Conservation (phyloP, 2,113 vertebrate species). For the Dipodomys merriami region DNA sequence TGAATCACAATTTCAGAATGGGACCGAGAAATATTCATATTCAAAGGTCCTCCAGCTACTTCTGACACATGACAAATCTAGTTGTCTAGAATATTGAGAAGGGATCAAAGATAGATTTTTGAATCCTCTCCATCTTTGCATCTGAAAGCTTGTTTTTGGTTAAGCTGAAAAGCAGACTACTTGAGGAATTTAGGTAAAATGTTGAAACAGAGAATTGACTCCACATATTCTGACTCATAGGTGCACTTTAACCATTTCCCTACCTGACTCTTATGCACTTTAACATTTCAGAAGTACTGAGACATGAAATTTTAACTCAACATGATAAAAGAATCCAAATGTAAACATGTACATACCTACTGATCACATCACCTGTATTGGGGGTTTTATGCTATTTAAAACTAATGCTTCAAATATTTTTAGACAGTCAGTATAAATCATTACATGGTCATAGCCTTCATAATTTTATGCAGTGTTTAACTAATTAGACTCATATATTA, state of each 20-base stretch:
- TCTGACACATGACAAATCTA: neutral
- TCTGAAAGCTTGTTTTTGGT: neutral
- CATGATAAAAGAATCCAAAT: neutral
- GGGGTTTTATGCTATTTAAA: neutral
- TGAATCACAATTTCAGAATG: neutral
- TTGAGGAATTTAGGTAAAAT: neutral
- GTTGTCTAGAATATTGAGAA: neutral
- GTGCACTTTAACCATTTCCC: slow-evolving; percentile 9
- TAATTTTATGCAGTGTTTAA: neutral
- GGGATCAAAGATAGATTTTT: neutral
- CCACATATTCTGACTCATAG: neutral
- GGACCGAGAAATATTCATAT: neutral
- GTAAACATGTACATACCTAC: neutral
- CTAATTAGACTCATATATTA: neutral
- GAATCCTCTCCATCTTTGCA: neutral
- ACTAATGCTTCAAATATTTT: neutral
- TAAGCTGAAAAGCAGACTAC: neutral
- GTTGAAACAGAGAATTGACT: neutral
- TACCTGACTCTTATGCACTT: neutral
- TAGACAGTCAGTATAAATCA: neutral
- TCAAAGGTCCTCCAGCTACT: neutral
- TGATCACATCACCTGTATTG: neutral
- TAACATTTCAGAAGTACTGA: slow-evolving; percentile 41
- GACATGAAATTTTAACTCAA: neutral
- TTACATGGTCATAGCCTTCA: neutral